Conservation (phyloP, 2,797 vertebrate genomes). For the Onychomys leucogaster region DNA sequence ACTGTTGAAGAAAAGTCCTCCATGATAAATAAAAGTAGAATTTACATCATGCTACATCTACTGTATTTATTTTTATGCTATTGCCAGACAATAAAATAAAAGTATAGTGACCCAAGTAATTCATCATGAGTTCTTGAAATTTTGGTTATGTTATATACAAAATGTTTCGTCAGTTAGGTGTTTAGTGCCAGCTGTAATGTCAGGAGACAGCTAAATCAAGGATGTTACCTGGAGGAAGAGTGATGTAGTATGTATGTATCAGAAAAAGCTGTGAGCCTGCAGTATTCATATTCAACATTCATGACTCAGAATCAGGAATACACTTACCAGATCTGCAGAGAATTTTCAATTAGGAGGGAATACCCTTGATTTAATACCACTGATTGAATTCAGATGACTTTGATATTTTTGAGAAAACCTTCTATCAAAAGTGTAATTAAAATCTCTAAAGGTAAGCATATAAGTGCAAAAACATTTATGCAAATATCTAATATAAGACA, state of each 20-base stretch:
- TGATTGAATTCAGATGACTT: slow-evolving; percentile 47
- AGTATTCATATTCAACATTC: slow-evolving; percentile 49
- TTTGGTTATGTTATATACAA: not conserved
- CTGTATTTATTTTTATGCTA: slow-evolving; percentile 31
- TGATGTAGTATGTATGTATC: not conserved
- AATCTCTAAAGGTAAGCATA: slow-evolving; percentile 23
- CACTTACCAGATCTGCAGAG: not conserved
- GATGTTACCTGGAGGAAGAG: not conserved
- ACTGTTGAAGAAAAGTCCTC: slow-evolving; percentile 38
- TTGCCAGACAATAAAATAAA: slow-evolving; percentile 28
- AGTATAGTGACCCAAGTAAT: not conserved
- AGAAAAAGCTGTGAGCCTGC: not conserved
- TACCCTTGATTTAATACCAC: slow-evolving; percentile 44
- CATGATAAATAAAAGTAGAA: not conserved
- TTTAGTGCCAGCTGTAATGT: not conserved
- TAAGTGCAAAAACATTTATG: slow-evolving; percentile 32
- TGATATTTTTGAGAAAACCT: slow-evolving; percentile 63
- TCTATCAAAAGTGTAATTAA: slow-evolving; percentile 56
- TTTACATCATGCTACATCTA: not conserved
- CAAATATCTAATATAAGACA: slow-evolving; percentile 39
- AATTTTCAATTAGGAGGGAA: slow-evolving; percentile 52
- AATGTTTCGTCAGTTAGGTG: not conserved
- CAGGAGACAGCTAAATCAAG: not conserved
- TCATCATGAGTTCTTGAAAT: slow-evolving; percentile 17
- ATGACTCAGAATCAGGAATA: slow-evolving; percentile 56